These are phyloP conservation scores for Chiloscyllium plagiosum DNA, from an alignment of 2,113 vertebrate species.

Conservation along the genomic window DNA sequence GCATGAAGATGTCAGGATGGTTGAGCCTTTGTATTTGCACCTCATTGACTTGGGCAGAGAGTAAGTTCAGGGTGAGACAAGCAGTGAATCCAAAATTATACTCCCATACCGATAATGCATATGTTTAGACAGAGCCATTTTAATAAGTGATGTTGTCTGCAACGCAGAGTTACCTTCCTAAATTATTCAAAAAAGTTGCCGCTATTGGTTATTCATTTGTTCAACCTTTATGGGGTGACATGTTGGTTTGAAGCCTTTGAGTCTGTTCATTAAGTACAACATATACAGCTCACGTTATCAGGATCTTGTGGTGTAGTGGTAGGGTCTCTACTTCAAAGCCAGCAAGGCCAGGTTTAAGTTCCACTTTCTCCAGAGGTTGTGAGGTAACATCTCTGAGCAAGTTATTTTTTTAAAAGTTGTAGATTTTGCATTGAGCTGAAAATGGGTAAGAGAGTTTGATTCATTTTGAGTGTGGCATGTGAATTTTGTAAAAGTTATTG, in stretches of 20 bases:
- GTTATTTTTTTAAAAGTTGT: neutral
- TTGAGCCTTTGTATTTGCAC: neutral
- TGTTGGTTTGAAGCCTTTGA: neutral
- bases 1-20: neutral
- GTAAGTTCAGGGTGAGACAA: neutral
- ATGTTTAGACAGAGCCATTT: neutral
- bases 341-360: too few relatives aligned
- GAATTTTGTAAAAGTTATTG: neutral
- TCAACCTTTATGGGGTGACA: neutral
- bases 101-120: neutral
- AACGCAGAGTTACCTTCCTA: neutral
- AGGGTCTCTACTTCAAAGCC: too few relatives aligned
- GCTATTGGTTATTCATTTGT: neutral
- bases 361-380: too few relatives aligned
- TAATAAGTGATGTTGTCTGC: neutral
- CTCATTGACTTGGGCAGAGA: neutral
- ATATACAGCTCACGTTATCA: neutral
- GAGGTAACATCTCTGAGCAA: too few relatives aligned
- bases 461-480: neutral
- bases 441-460: neutral
- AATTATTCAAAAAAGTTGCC: neutral
- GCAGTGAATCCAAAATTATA: neutral
- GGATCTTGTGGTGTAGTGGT: too few relatives aligned
- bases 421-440: neutral
- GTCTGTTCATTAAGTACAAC: neutral